phyloP scores from a whole-genome alignment of 1,140 invertebrate species.

The Musca domestica region DNA sequence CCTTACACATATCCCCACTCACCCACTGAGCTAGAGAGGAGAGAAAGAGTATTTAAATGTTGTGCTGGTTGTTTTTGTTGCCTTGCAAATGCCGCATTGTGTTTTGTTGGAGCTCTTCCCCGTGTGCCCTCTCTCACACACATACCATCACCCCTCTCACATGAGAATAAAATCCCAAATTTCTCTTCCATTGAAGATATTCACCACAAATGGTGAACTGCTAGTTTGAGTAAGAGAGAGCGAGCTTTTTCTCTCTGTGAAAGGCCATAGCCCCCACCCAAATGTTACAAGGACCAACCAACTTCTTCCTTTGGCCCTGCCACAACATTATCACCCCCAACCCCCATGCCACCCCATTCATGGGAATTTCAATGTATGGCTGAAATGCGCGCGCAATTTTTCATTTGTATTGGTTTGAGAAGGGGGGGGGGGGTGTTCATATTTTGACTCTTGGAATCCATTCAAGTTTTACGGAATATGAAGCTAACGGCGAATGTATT shows the following conservation, averaged over 20 bases:
- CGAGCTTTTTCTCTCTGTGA: not conserved
- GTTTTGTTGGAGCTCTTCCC: too few relatives aligned
- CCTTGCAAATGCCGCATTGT: too few relatives aligned
- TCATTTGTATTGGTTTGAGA: not conserved
- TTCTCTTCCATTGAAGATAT: not conserved
- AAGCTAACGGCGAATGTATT: not conserved
- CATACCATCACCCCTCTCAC: not conserved
- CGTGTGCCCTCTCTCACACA: not conserved
- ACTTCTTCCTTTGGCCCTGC: not conserved
- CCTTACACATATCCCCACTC: not conserved
- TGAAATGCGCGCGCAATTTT: not conserved
- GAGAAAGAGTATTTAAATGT: too few relatives aligned
- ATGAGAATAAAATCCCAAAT: too few relatives aligned
- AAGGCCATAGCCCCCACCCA: not conserved
- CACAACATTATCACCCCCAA: not conserved
- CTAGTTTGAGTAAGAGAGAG: not conserved
- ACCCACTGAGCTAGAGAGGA: too few relatives aligned
- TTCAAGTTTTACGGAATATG: slow-evolving; percentile 3
- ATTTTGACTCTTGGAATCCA: slow-evolving; percentile 6
- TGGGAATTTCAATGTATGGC: not conserved
- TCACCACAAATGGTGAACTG: not conserved
- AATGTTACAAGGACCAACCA: not conserved
- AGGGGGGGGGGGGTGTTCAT: not conserved
- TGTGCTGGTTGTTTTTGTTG: too few relatives aligned
- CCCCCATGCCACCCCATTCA: not conserved